A percentile compares a stretch with the other conserved stretches of the same genome.
Evolutionary conservation across 1,140 invertebrate genomes (phyloP).

Genomic region (Meloidogyne exigua): DNA sequence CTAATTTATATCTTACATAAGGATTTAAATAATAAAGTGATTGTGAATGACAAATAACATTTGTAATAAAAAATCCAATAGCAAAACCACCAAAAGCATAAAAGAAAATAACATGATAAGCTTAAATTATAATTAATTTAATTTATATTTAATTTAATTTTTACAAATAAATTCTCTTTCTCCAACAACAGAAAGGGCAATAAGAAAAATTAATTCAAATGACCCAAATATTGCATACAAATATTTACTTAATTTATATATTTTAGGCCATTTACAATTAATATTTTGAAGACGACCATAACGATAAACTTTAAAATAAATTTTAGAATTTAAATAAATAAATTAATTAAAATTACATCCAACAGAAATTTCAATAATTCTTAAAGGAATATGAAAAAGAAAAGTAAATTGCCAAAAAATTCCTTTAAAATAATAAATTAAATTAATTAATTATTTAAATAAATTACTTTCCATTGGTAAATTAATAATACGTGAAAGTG

Average conservation of each 20-base stretch:
- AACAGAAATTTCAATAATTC: slow-evolving; percentile 45
- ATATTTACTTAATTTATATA: slow-evolving; percentile 52
- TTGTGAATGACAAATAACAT: slow-evolving; percentile 50
- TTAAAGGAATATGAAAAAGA: slow-evolving; percentile 55
- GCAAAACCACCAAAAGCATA: slow-evolving; percentile 54
- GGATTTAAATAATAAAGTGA: slow-evolving; percentile 57
- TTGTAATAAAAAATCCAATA: slow-evolving; percentile 53
- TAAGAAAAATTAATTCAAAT: slow-evolving; percentile 49
- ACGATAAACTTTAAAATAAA: slow-evolving; percentile 35
- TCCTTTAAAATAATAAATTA: slow-evolving; percentile 37
- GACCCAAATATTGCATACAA: slow-evolving; percentile 43
- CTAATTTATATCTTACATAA: slow-evolving; percentile 35
- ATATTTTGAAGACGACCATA: slow-evolving; percentile 47
- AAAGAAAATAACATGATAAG: slow-evolving; percentile 59
- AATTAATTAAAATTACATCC: slow-evolving; percentile 46
- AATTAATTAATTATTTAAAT: slow-evolving; percentile 11
- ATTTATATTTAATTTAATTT: slow-evolving; percentile 7
- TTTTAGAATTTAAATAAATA: slow-evolving; percentile 19
- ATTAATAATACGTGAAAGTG: slow-evolving; percentile 59
- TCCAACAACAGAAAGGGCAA: slow-evolving; percentile 52
- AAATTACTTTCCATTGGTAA: slow-evolving; percentile 51
- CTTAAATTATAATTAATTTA: slow-evolving; percentile 36
- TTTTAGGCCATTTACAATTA: slow-evolving; percentile 44
- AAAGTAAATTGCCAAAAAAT: slow-evolving; percentile 58
- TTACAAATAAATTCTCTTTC: slow-evolving; percentile 56